Base-by-base conservation (phyloP, 2,888 invertebrate species). In the Parnassius apollo region DNA sequence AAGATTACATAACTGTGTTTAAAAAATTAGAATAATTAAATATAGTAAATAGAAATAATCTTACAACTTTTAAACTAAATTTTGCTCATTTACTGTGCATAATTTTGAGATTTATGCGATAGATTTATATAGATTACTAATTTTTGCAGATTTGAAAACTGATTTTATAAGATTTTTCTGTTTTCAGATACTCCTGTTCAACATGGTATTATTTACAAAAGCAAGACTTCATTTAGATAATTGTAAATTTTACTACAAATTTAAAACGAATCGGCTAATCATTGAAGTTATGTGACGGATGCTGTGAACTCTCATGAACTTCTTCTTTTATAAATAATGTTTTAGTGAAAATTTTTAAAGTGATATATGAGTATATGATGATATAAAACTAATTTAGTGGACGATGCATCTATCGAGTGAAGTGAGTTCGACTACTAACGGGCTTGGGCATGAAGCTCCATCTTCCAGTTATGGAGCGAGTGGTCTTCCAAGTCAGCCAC, bases 351-450 rank as follows among this genome's bases (percentile, higher is more conserved):
- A n/a, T 44, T 51, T 63, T 35, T 35, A 51, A n/a, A 59, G 62
- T 63, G 59, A 51, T n/a, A 35, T 35, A 35, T n/a, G n/a, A n/a
- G 2, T 35, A 35, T 35, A 35, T 35, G 35, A 35, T 35, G 35
- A 35, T 35, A 55, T 54, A 11, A 13, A 49, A 59, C 57, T 61
- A 64, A 65, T 48, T 52, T 62, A 69, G 62, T 72, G 75, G 77
- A 86, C 83, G 88, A 96, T 96, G 96, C 96, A 96, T 93, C 87
- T 96, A 86, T 94, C 95, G 74, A 95, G 95, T 90, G 96, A 96
- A 93, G 95, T 95, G 81, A 94, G 94, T 81, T 94, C 95, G 60
- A 95, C 95, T 65, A 95, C 95, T 62, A 93, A 86, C 69, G 90
- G 91, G 58, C 75, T 92, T 65, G 92, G 92, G 42, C 91, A 90